Base-by-base conservation (phyloP, 1,140 invertebrate genomes). In the Neodiprion fabricii region DNA sequence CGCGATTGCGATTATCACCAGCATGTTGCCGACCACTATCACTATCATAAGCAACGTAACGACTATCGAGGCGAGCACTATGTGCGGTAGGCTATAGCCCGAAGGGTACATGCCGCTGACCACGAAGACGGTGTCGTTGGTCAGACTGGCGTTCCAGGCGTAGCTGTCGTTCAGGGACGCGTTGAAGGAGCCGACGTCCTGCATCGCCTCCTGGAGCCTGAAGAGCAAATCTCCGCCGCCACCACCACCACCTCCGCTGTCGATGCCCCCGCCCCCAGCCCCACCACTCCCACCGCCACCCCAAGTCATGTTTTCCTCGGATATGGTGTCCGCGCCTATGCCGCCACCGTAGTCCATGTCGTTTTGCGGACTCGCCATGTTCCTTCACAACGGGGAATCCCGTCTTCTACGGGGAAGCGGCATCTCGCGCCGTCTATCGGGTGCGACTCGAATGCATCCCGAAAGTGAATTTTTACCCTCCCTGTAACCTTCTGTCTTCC, bases 11-110 rank as follows among this genome's bases (percentile, higher is more conserved):
- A 99, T 97, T 77, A 99, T 98, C 9, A 99, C 97, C 70, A 99
- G 89, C 94, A 98, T 96, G 87, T 99, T 99, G 4, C 98, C 98
- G n/a, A 99, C 96, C 7, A 99, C 95, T 72, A 99, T 97, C 77
- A 98, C 93, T 80, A 99, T 95, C 95, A 99, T 99, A 69, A 99
- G 90, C 66, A 98, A 89, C 12, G 96, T 98, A 40, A 98, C 95
- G 3, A 98, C 91, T 74, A 98, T 93, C 21, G 96, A 96, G 8
- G 96, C 95, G 40, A 98, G 86, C 67, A 97, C 92, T 76, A 98
- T 97, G 78, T 96, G 94, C 5, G 94, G 91, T 61, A 96, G 89
- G 7, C 94, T 95, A 82, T 98, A 97, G 0, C 96, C 96, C 77
- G 94, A 96, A 0, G 96, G 96, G 83, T 96, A 97, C 69, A 91